Evolutionary conservation across 1,140 invertebrate genomes (phyloP), one percentile per base, ranked within the genome.

Genomic region (Bombus turneri): DNA sequence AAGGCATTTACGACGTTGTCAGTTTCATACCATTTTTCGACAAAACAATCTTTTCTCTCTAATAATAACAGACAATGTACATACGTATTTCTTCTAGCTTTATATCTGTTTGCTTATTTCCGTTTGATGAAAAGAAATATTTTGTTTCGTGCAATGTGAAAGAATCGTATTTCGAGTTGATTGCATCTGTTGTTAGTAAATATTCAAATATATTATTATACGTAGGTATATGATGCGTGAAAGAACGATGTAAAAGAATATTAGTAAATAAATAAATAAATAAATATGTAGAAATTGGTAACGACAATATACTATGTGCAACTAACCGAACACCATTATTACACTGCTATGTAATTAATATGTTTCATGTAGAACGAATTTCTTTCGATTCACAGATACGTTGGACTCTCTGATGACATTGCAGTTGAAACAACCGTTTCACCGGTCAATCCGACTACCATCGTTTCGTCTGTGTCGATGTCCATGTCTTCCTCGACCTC

Each of bases 361-460:
- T 25, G 4, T 59, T 76, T 13, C 12, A n/a, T 4, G 1, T 34
- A 53, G 41, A 74, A 47, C 3, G 53, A 74, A 81, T 47, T 59
- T 47, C 4, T 75, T 75, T n/a, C 3, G 10, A 31, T 34, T 9
- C 31, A 8, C 68, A 89, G 88, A 73, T 89, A 89, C 39, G 71
- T 88, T 9, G 88, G 87, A 18, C 34, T 83, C 39, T 68, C 84
- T 5, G 94, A 95, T 62, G 94, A 95, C 39, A 81, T 91, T 59
- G 85, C 93, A 53, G 91, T 93, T 43, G 92, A 93, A 79, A 92
- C 88, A 3, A 92, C 93, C 85, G 91, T 92, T 89, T 94, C 86
- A 90, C 95, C 91, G 87, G 93, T 87, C 12, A 81, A 79, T 31
- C 68, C 84, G 34, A 87, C 78, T 88, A 43, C 85, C 91, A 47